These are phyloP conservation scores for Cantharis rufa DNA, from an alignment of 2,888 invertebrate species.

Conservation along the genomic window DNA sequence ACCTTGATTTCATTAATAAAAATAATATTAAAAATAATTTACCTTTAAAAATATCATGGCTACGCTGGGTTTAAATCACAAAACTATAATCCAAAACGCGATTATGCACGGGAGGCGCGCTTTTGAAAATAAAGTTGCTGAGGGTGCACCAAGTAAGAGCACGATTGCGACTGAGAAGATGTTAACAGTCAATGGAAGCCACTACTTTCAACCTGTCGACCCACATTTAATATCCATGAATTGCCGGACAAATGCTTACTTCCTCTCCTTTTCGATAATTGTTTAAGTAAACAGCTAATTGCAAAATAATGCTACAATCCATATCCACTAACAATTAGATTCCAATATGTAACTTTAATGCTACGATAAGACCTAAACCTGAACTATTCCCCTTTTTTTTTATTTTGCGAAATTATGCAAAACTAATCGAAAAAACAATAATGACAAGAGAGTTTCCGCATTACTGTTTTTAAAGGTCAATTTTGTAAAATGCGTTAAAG, in stretches of 20 bases:
- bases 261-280: slow-evolving; percentile 34
- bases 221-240: slow-evolving; percentile 34
- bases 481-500: neutral
- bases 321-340: neutral
- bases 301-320: neutral
- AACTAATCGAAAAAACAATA: no score
- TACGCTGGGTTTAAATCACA: neutral
- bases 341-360: neutral
- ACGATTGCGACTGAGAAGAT: slow-evolving; percentile 34
- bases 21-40: neutral
- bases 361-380: neutral
- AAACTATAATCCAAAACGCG: neutral
- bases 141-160: slow-evolving; percentile 30
- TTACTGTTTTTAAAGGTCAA: neutral
- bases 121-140: neutral
- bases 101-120: neutral
- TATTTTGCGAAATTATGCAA: no score
- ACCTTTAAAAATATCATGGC: neutral
- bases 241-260: slow-evolving; percentile 31
- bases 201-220: slow-evolving; percentile 39
- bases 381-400: neutral
- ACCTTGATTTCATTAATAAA: neutral
- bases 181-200: slow-evolving; percentile 34
- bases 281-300: neutral
- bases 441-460: neutral